phyloP scores from a whole-genome alignment of 1,140 invertebrate genomes.

The Anthonomus grandis region DNA sequence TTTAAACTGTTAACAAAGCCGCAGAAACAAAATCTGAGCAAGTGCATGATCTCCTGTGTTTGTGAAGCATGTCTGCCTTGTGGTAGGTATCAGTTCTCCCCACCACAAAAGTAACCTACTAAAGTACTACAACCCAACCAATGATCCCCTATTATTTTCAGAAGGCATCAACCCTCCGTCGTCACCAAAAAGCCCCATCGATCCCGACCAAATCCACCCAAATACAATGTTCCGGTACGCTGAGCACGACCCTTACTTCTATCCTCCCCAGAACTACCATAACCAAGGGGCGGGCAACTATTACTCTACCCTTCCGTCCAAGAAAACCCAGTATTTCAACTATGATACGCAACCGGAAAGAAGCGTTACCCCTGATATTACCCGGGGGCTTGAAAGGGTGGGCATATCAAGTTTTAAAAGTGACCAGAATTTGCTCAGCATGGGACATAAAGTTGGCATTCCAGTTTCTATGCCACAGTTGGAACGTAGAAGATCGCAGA shows the following conservation, averaged over 20 bases:
- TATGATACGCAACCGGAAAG: constrained; percentile 49
- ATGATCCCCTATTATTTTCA: too few relatives aligned
- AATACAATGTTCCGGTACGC: constrained; percentile 32
- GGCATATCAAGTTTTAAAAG: constrained; percentile 8
- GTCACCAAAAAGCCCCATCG: constrained; percentile 8
- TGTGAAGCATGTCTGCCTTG: too few relatives aligned
- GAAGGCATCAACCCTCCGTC: constrained; percentile 39
- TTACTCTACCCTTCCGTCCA: constrained; percentile 44
- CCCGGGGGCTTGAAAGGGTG: constrained; percentile 48
- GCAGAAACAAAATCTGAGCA: too few relatives aligned
- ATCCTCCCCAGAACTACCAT: constrained; percentile 28
- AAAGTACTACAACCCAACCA: too few relatives aligned
- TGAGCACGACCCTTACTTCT: constrained; percentile 20
- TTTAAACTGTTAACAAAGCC: too few relatives aligned
- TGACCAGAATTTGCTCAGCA: constrained; percentile 14
- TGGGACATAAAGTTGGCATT: constrained; percentile 36
- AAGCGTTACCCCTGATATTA: constrained; percentile 58
- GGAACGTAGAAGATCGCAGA: constrained; percentile 10
- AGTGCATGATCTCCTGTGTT: too few relatives aligned
- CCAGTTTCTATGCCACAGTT: constrained; percentile 38
- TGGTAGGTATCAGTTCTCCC: too few relatives aligned
- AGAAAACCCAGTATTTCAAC: constrained; percentile 39
- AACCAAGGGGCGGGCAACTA: constrained; percentile 20
- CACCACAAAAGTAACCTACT: too few relatives aligned
- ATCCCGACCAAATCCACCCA: not conserved